Evolutionary conservation across 2,113 vertebrate genomes (phyloP).

Genomic region (Peromyscus leucopus): DNA sequence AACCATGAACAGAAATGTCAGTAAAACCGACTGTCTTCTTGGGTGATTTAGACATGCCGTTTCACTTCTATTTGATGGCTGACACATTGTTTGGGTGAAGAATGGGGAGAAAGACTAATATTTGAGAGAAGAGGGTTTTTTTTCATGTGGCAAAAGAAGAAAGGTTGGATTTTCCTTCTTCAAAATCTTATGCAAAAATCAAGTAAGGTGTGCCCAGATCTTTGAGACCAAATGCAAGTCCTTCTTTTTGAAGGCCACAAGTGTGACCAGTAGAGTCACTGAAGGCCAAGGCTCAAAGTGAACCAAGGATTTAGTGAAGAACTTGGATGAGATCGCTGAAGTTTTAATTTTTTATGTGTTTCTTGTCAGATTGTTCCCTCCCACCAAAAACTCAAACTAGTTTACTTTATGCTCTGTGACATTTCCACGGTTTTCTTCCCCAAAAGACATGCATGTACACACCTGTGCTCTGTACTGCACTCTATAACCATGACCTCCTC

Average conservation of each 20-base stretch:
- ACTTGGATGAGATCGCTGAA: background rate
- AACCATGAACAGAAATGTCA: background rate
- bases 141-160: background rate
- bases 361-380: background rate
- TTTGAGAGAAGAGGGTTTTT: background rate
- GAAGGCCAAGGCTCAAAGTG: background rate
- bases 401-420: slow-evolving; percentile 20
- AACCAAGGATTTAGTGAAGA: background rate
- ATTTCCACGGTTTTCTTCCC: background rate
- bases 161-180: background rate
- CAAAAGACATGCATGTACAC: background rate
- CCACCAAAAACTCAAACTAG: background rate
- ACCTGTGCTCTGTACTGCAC: background rate
- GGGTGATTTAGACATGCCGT: background rate
- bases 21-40: background rate
- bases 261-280: background rate
- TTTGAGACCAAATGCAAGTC: background rate
- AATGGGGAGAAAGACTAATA: background rate
- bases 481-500: background rate
- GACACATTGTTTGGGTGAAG: slow-evolving; percentile 28
- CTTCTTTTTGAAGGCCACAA: slow-evolving; percentile 19
- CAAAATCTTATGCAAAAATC: slow-evolving; percentile 27
- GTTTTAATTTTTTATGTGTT: background rate
- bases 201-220: slow-evolving; percentile 44
- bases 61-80: slow-evolving; percentile 13